A percentile compares a stretch with the other conserved stretches of the same genome.
phyloP scores from a whole-genome alignment of 1,140 invertebrate species.

The Zaprionus kolodkinae region DNA sequence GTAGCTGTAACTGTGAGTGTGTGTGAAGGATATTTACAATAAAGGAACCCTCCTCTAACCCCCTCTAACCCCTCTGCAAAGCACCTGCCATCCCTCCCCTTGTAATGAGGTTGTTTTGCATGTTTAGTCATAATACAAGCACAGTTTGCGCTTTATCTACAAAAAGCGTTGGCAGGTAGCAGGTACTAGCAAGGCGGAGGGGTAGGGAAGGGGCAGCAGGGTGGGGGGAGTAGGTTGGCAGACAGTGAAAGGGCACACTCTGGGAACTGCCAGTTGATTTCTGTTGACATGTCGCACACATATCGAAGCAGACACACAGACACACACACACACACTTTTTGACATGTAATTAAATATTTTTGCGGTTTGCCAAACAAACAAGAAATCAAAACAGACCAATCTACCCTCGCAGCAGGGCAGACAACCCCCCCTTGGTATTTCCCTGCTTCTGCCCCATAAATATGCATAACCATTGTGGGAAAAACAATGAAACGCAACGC shows the following conservation, averaged over 20 bases:
- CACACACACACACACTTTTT: slow-evolving; percentile 27
- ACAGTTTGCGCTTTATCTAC: slow-evolving; percentile 28
- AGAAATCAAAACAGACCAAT: slow-evolving; percentile 25
- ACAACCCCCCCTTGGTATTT: neutral
- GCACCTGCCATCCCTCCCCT: neutral
- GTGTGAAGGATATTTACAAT: slow-evolving; percentile 32
- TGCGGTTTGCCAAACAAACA: slow-evolving; percentile 35
- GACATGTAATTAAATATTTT: slow-evolving; percentile 52
- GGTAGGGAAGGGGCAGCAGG: neutral
- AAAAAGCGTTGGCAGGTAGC: slow-evolving; percentile 24
- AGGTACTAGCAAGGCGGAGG: neutral
- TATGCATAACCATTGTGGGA: slow-evolving; percentile 38
- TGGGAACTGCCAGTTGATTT: slow-evolving; percentile 9
- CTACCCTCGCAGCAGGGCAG: neutral
- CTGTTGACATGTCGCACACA: slow-evolving; percentile 28
- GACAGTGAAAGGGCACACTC: neutral
- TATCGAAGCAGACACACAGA: slow-evolving; percentile 7
- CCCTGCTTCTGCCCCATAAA: slow-evolving; percentile 21
- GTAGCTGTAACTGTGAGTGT: neutral
- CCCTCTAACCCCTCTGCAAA: no score
- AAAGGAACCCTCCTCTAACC: neutral
- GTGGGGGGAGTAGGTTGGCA: neutral
- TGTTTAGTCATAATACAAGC: slow-evolving; percentile 44
- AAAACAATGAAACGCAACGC: slow-evolving; percentile 39
- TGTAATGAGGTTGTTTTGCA: slow-evolving; percentile 51